Conservation (phyloP, 2,113 vertebrate species). For the Lepus europaeus region DNA sequence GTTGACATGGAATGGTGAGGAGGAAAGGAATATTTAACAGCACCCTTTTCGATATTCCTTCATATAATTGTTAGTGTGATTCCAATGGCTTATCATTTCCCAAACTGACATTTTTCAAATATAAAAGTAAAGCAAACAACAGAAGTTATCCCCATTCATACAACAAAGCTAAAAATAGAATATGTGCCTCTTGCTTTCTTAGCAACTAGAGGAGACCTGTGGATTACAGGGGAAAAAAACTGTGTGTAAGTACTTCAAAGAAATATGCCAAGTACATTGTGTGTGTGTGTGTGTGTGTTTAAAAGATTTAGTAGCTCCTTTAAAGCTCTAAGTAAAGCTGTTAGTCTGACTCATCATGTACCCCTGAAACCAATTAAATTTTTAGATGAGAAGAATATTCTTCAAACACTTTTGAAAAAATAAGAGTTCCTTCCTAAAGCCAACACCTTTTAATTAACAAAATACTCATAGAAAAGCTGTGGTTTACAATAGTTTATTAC, state of each 20-base stretch:
- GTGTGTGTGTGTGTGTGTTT: constrained; percentile 55
- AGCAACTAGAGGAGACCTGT: constrained; percentile 62
- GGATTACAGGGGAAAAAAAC: constrained; percentile 59
- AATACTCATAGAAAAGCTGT: constrained; percentile 63
- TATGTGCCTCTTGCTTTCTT: constrained; percentile 59
- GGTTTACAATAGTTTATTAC: constrained; percentile 69
- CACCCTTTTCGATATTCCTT: constrained; percentile 34
- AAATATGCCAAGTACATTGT: constrained; percentile 66
- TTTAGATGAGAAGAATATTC: constrained; percentile 61
- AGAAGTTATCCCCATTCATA: constrained; percentile 42
- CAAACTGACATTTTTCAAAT: constrained; percentile 50
- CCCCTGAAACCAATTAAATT: constrained; percentile 69
- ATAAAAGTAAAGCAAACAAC: constrained; percentile 32
- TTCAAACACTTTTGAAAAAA: constrained; percentile 57
- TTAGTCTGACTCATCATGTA: constrained; percentile 79
- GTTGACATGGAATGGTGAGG: neutral
- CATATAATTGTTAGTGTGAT: neutral
- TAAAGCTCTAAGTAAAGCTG: constrained; percentile 76
- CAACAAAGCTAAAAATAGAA: constrained; percentile 52
- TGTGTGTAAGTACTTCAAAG: constrained; percentile 66
- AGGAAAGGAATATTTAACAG: neutral
- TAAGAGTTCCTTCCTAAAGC: constrained; percentile 34
- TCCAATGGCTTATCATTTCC: constrained; percentile 34
- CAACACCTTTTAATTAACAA: constrained; percentile 80
- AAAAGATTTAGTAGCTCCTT: constrained; percentile 76